Evolutionary conservation across 1,140 invertebrate species (phyloP).

Genomic region (Papilio dardanus): DNA sequence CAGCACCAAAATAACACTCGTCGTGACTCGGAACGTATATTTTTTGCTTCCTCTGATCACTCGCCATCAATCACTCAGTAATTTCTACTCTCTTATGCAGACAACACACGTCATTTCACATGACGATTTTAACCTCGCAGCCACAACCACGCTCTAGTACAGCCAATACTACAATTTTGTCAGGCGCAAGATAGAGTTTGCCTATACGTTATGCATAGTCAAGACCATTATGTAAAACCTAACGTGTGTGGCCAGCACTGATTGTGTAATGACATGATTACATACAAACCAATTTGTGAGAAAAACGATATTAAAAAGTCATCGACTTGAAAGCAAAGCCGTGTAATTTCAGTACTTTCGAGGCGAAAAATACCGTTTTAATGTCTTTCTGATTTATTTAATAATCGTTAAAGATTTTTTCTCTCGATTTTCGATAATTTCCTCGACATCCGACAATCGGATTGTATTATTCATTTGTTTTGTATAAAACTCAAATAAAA

Average conservation of each 20-base stretch:
- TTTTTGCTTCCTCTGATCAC: constrained; percentile 11
- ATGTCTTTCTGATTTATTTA: constrained; percentile 27
- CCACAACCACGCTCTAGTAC: background rate
- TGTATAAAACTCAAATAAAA: background rate
- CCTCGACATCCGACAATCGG: constrained; percentile 14
- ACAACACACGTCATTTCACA: background rate
- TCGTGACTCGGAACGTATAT: constrained; percentile 12
- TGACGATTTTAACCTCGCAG: background rate
- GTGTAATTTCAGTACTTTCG: constrained; percentile 16
- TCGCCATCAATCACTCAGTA: constrained; percentile 15
- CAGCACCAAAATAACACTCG: constrained; percentile 49
- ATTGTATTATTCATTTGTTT: background rate
- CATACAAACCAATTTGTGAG: constrained; percentile 14
- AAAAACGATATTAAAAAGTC: constrained; percentile 21
- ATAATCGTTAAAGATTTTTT: background rate
- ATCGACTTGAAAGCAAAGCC: constrained; percentile 6
- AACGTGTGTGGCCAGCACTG: background rate
- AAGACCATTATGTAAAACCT: background rate
- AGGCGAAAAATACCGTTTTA: background rate
- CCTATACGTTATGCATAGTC: background rate
- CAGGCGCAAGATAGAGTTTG: background rate
- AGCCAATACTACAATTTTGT: too few species aligned
- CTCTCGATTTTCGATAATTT: constrained; percentile 4
- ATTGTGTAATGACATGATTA: constrained; percentile 29
- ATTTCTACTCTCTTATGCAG: constrained; percentile 11